These are phyloP conservation scores for Elmis aenea DNA, from an alignment of 2,888 invertebrate species.

Conservation along the genomic window DNA sequence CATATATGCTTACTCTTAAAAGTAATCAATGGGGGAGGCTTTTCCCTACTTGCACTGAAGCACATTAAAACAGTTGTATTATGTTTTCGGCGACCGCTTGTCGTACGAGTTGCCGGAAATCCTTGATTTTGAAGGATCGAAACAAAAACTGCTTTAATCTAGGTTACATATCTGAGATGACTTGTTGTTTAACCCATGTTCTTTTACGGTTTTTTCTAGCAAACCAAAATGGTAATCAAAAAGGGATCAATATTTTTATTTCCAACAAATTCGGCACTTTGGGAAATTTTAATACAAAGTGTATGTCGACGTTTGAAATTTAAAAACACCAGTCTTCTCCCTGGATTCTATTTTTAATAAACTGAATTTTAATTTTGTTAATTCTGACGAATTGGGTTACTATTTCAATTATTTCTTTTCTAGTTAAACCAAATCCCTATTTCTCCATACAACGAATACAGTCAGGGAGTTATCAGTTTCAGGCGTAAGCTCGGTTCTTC, in stretches of 20 bases:
- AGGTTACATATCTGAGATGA: slow-evolving; percentile 26
- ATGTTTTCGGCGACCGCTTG: slow-evolving; percentile 31
- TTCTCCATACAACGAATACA: slow-evolving; percentile 31
- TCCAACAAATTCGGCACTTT: slow-evolving; percentile 25
- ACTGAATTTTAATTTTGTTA: slow-evolving; percentile 26
- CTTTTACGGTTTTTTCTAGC: slow-evolving; percentile 16
- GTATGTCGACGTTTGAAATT: slow-evolving; percentile 23
- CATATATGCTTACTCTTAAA: slow-evolving; percentile 37
- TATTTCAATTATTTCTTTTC: slow-evolving; percentile 31
- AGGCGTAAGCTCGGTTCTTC: slow-evolving; percentile 11
- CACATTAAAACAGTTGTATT: slow-evolving; percentile 32
- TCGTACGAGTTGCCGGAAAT: slow-evolving; percentile 19
- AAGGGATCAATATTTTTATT: slow-evolving; percentile 25
- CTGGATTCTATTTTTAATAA: slow-evolving; percentile 26
- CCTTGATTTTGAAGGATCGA: slow-evolving; percentile 18
- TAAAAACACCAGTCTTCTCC: slow-evolving; percentile 29
- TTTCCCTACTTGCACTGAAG: slow-evolving; percentile 28
- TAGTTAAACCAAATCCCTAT: slow-evolving; percentile 35
- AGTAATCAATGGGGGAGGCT: slow-evolving; percentile 35
- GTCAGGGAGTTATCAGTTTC: slow-evolving; percentile 21
- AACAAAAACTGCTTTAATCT: slow-evolving; percentile 18
- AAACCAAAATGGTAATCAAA: slow-evolving; percentile 21
- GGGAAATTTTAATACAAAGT: slow-evolving; percentile 25
- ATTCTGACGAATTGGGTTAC: slow-evolving; percentile 28
- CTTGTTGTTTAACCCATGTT: slow-evolving; percentile 24